These are phyloP conservation scores for Nematolebias whitei DNA, from an alignment of 2,113 vertebrate species.

Conservation along the genomic window DNA sequence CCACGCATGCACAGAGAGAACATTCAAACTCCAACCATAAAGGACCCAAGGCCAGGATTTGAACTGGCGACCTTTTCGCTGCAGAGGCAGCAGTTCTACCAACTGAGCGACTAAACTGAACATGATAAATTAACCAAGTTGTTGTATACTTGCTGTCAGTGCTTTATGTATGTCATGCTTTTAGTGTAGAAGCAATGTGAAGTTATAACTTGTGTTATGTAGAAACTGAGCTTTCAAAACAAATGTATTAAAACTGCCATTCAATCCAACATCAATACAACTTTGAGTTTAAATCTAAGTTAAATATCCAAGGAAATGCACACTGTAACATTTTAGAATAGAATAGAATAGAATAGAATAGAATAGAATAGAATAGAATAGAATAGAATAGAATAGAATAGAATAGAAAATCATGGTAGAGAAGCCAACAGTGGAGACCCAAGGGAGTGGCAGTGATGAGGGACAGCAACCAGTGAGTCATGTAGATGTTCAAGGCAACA, in stretches of 20 bases:
- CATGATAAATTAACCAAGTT: constrained; percentile 53
- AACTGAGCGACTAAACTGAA: constrained; percentile 31
- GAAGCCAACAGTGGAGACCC: constrained; percentile 59
- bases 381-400: constrained; percentile 16
- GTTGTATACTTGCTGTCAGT: constrained; percentile 53
- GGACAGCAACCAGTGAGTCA: constrained; percentile 70
- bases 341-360: constrained; percentile 13
- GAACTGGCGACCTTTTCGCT: too few species aligned
- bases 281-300: constrained; percentile 20
- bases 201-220: constrained; percentile 29
- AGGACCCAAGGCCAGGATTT: too few species aligned
- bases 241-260: constrained; percentile 24
- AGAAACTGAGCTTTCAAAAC: constrained; percentile 45
- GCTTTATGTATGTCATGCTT: constrained; percentile 39
- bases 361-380: constrained; percentile 27
- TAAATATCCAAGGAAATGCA: too few species aligned
- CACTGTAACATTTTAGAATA: constrained; percentile 6
- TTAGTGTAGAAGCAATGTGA: constrained; percentile 24
- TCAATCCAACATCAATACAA: constrained; percentile 19
- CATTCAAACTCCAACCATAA: too few species aligned
- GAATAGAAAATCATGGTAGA: constrained; percentile 28
- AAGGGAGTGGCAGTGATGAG: constrained; percentile 68
- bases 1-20: too few species aligned
- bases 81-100: too few species aligned
- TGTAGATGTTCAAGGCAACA: constrained; percentile 47